phyloP scores from a whole-genome alignment of 2,113 vertebrate genomes.

The Amia ocellicauda region DNA sequence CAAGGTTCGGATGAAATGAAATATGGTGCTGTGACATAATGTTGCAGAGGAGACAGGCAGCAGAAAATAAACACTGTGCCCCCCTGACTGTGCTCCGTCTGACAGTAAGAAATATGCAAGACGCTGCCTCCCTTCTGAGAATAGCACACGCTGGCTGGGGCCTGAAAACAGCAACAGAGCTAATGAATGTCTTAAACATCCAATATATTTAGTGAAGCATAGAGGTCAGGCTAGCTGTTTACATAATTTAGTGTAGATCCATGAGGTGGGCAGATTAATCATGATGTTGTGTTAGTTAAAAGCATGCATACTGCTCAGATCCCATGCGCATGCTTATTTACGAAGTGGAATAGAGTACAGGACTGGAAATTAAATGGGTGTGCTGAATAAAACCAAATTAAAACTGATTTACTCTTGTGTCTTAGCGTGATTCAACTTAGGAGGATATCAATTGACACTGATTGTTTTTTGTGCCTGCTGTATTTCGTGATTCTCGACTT shows the following conservation, averaged over 20 bases:
- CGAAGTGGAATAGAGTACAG: too few species aligned
- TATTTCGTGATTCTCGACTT: too few species aligned
- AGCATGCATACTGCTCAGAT: neutral
- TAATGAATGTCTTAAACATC: neutral
- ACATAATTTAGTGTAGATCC: neutral
- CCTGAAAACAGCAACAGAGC: neutral
- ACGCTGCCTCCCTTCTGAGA: neutral
- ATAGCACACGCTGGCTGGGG: neutral
- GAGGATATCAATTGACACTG: too few species aligned
- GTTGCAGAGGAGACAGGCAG: neutral
- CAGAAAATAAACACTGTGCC: neutral
- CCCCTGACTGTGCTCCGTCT: neutral
- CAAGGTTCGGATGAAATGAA: slow-evolving; percentile 2
- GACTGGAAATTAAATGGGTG: too few species aligned
- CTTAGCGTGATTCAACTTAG: too few species aligned
- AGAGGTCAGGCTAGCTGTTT: neutral
- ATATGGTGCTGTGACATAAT: neutral
- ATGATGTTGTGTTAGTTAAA: neutral
- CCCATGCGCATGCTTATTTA: neutral
- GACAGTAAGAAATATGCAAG: neutral
- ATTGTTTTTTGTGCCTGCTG: too few species aligned
- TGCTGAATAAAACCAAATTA: too few species aligned
- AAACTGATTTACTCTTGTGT: too few species aligned
- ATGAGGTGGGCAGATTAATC: neutral
- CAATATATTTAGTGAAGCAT: neutral